Percentiles rank a stretch among this genome's conserved stretches.
Evolutionary conservation across 2,113 vertebrate species (phyloP).

Genomic region (Pygoscelis adeliae): DNA sequence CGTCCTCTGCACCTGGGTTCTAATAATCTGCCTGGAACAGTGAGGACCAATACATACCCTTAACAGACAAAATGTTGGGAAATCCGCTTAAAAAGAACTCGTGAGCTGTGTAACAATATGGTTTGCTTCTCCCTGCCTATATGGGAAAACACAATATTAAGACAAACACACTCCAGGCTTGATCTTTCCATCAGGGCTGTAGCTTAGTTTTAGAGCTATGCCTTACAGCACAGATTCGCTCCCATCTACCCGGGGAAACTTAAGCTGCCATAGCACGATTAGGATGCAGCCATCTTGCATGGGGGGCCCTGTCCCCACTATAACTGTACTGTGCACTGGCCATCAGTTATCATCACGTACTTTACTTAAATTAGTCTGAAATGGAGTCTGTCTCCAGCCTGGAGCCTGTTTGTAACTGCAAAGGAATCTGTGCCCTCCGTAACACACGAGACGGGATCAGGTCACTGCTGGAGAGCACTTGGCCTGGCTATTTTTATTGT

Average conservation of each 20-base stretch:
- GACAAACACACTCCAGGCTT: background rate
- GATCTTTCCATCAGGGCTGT: background rate
- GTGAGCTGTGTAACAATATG: background rate
- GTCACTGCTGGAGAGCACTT: conserved; percentile 32
- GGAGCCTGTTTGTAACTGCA: conserved; percentile 19
- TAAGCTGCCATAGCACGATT: rapidly evolving
- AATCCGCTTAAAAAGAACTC: background rate
- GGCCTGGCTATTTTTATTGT: conserved; percentile 57
- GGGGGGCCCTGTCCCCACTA: background rate
- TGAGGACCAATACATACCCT: background rate
- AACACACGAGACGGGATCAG: background rate
- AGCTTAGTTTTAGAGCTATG: background rate
- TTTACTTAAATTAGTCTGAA: conserved; percentile 62
- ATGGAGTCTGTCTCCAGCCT: conserved; percentile 32
- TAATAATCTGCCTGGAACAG: background rate
- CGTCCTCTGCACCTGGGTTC: background rate
- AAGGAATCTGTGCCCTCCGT: background rate
- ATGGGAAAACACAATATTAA: background rate
- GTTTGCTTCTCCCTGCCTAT: background rate
- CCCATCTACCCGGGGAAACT: background rate
- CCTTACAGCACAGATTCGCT: background rate
- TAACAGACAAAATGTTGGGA: background rate
- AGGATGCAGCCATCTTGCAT: background rate
- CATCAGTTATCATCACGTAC: background rate
- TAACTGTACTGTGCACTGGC: background rate